Conservation (phyloP, 2,888 invertebrate species). For the Ametastegia equiseti region DNA sequence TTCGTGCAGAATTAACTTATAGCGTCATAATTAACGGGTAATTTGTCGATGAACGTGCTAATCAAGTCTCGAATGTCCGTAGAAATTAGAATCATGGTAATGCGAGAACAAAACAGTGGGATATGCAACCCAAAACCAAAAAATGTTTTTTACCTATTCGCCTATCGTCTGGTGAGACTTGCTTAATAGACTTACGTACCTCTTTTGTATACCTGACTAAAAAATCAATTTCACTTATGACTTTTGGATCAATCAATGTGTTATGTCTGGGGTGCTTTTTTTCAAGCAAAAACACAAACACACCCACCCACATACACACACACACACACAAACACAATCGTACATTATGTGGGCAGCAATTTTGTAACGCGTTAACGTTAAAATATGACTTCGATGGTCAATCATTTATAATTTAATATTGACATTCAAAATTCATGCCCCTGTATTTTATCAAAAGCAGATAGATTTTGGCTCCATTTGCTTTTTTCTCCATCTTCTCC, state of each 20-base stretch:
- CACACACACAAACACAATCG: not conserved
- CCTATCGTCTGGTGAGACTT: not conserved
- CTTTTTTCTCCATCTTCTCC: constrained; percentile 39
- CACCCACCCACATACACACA: not conserved
- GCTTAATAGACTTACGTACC: not conserved
- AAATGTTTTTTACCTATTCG: not conserved
- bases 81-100: not conserved
- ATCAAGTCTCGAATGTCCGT: not conserved
- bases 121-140: too few species aligned
- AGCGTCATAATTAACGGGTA: not conserved
- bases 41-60: not conserved
- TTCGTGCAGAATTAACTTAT: not conserved
- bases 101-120: too few species aligned
- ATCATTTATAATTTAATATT: too few species aligned
- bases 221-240: not conserved
- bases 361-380: too few species aligned
- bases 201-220: not conserved
- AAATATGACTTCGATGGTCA: too few species aligned
- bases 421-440: too few species aligned
- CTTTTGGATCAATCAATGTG: not conserved
- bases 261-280: not conserved
- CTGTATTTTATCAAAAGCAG: too few species aligned
- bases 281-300: not conserved
- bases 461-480: too few species aligned
- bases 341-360: constrained; percentile 33